Evolutionary conservation across 2,113 vertebrate species (phyloP).

Genomic region (Mugil cephalus): DNA sequence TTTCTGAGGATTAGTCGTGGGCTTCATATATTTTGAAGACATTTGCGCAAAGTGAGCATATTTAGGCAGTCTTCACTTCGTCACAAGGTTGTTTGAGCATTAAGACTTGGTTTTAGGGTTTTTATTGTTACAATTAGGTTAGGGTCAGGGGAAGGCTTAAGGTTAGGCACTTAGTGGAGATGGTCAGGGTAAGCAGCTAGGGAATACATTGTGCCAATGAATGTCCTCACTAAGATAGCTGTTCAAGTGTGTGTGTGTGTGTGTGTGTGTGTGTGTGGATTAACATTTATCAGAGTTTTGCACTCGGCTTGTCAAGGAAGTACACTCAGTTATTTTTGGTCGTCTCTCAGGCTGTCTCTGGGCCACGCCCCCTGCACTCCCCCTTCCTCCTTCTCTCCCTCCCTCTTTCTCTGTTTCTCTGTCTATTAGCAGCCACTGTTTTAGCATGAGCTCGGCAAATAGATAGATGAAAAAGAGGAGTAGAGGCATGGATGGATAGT

Average conservation of each 20-base stretch:
- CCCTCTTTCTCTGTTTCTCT: conserved; percentile 18
- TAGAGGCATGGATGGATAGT: conserved; percentile 50
- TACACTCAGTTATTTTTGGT: conserved; percentile 58
- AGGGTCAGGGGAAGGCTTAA: no score
- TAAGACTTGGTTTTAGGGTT: no score
- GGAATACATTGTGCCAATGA: no score
- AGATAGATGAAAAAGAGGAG: conserved; percentile 7
- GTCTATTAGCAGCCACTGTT: not conserved
- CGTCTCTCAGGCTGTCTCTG: conserved; percentile 5
- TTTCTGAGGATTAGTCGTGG: no score
- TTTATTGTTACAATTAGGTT: no score
- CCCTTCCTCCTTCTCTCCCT: not conserved
- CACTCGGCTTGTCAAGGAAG: conserved; percentile 45
- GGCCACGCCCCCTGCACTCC: conserved; percentile 22
- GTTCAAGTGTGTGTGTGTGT: not conserved
- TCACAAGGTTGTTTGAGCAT: no score
- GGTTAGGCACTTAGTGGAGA: no score
- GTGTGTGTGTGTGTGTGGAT: not conserved
- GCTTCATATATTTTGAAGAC: no score
- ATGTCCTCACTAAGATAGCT: no score
- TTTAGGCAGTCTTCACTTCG: no score
- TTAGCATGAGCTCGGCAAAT: conserved; percentile 5
- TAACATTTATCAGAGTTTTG: conserved; percentile 11
- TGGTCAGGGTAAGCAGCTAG: no score
- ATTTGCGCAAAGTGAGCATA: no score